Evolutionary conservation across 2,797 vertebrate genomes (phyloP), one percentile per base, ranked within the genome.

Genomic region (Calcarius lapponicus): DNA sequence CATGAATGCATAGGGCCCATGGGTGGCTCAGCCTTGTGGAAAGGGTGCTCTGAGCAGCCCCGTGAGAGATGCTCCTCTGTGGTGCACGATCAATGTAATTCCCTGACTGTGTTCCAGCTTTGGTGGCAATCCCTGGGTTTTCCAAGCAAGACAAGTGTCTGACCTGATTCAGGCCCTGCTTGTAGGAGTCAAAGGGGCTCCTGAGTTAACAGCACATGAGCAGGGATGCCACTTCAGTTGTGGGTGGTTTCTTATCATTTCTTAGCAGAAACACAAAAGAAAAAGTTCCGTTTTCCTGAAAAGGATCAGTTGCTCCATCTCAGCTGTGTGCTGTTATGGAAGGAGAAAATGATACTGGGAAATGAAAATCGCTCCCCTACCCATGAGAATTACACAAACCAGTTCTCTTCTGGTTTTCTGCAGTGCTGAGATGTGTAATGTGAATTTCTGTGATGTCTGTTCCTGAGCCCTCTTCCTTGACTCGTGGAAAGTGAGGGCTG

Each of bases 351-450:
- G 29, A 28, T n/a, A 20, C 6, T 26, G n/a, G 25, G 43, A 66
- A 69, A 34, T 22, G 4, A 48, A 80, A 38, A 17, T 1, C 1
- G 57, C 7, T 58, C 13, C 47, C 24, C 9, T 76, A 7, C 43
- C 28, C 10, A 2, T 5, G 31, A 7, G 7, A 13, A 29, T 6
- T 0, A 0, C 7, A 31, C 22, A 47, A 5, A 51, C 7, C 22
- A 66, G 14, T 31, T 57, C 9, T 22, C 4, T 47, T 7, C 28
- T 58, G 25, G 5, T 31, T 60, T 20, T 64, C 48, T 51, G 34
- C 16, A 29, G 29, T 10, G 31, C 14, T 60, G 26, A 62, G 48
- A 14, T 18, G 9, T 31, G 38, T 21, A 38, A 10, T 28, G 20
- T 9, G 18, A 80, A 6, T 43, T 64, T 50, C 12, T 66, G 26